Conservation (phyloP, 2,888 invertebrate species). For the Drosophila ezoana region DNA sequence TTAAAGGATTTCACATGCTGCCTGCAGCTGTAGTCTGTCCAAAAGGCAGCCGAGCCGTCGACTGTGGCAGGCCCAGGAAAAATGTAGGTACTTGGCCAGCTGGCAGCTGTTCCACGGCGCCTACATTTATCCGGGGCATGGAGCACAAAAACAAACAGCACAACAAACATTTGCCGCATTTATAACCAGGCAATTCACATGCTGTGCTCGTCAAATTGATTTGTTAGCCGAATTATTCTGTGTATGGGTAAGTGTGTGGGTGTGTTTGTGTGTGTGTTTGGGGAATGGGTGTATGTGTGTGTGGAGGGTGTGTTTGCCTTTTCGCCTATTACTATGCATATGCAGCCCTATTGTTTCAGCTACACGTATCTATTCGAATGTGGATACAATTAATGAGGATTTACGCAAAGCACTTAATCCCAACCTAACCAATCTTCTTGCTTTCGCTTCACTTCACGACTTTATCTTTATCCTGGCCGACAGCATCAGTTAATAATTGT, state of each 20-base stretch:
- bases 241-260: background rate
- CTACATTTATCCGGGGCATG: background rate
- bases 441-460: conserved; percentile 32
- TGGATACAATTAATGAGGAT: conserved; percentile 61
- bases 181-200: conserved; percentile 49
- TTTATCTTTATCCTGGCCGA: conserved; percentile 39
- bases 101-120: conserved; percentile 36
- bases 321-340: background rate
- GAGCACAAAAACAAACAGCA: background rate
- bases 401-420: conserved; percentile 30
- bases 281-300: background rate
- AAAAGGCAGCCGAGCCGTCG: background rate
- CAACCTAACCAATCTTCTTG: background rate
- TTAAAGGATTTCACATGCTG: conserved; percentile 46
- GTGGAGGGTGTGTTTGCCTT: background rate
- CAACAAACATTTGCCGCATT: conserved; percentile 54
- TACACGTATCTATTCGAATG: conserved; percentile 26
- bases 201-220: conserved; percentile 51
- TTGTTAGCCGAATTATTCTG: conserved; percentile 43
- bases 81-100: conserved; percentile 36
- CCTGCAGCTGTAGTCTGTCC: conserved; percentile 2
- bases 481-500: conserved; percentile 38
- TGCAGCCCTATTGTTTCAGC: conserved; percentile 3
- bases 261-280: background rate
- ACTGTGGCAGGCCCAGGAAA: conserved; percentile 1